phyloP scores from a whole-genome alignment of 2,113 vertebrate species.

The Python bivittatus region DNA sequence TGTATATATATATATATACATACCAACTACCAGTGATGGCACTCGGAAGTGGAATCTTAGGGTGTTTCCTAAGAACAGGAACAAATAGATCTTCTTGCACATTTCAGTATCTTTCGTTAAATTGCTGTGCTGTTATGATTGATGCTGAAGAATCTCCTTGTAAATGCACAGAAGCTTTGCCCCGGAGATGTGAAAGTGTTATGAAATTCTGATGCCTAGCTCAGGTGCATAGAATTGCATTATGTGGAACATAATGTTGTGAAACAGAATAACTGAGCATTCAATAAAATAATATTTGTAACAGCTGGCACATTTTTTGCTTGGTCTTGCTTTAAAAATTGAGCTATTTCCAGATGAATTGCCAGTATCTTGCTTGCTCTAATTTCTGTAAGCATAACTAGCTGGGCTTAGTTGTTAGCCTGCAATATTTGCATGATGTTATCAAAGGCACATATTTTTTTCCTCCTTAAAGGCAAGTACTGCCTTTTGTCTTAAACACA shows the following conservation, averaged over 20 bases:
- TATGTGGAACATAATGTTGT: conserved; percentile 54
- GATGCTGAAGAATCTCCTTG: conserved; percentile 34
- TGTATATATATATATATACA: neutral
- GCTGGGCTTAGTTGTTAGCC: conserved; percentile 39
- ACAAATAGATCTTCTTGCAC: conserved; percentile 5
- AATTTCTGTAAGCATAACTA: conserved; percentile 58
- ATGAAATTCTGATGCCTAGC: conserved; percentile 40
- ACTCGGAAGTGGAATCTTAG: conserved; percentile 45
- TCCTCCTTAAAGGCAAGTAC: conserved; percentile 51
- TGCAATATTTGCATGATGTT: conserved; percentile 47
- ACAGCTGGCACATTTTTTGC: conserved; percentile 30
- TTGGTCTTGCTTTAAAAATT: conserved; percentile 37
- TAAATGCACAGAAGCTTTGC: conserved; percentile 50
- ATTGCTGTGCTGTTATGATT: conserved; percentile 28
- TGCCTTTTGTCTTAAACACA: conserved; percentile 58
- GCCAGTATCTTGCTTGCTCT: conserved; percentile 20
- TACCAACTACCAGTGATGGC: conserved; percentile 19
- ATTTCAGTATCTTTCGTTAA: neutral
- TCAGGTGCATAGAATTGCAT: conserved; percentile 53
- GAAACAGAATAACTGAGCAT: conserved; percentile 47
- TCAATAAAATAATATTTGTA: conserved; percentile 56
- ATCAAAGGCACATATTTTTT: conserved; percentile 45
- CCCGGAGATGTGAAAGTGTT: conserved; percentile 51
- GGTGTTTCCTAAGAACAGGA: conserved; percentile 37
- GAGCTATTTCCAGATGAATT: conserved; percentile 39